Evolutionary conservation across 2,797 vertebrate species (phyloP).

Genomic region (Dipus sagitta): DNA sequence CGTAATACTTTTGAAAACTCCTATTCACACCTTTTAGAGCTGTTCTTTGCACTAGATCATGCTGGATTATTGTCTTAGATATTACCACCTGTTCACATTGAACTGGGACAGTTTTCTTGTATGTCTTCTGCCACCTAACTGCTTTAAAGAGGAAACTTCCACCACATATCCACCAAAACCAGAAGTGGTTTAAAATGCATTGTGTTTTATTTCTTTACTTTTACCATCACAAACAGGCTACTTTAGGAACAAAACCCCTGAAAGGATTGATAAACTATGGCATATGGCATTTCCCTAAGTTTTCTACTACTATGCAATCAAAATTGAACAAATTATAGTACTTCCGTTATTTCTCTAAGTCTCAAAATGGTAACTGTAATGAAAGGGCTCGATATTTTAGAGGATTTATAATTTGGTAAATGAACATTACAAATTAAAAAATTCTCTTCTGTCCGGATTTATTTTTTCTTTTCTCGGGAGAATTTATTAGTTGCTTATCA

Average conservation of each 20-base stretch:
- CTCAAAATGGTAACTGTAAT: slow-evolving; percentile 53
- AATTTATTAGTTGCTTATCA: slow-evolving; percentile 54
- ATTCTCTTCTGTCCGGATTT: slow-evolving; percentile 55
- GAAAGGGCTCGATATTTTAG: slow-evolving; percentile 56
- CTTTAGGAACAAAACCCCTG: neutral
- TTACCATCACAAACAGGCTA: neutral
- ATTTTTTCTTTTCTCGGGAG: neutral
- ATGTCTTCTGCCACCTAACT: slow-evolving; percentile 82
- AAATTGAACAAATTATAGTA: slow-evolving; percentile 32
- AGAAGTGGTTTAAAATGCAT: slow-evolving; percentile 51
- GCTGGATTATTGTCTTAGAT: slow-evolving; percentile 79
- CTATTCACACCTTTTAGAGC: slow-evolving; percentile 85
- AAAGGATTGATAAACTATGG: slow-evolving; percentile 37
- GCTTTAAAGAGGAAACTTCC: slow-evolving; percentile 75
- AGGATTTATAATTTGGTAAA: slow-evolving; percentile 62
- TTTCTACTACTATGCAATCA: neutral
- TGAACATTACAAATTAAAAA: slow-evolving; percentile 73
- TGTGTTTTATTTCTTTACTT: neutral
- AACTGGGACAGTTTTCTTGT: slow-evolving; percentile 73
- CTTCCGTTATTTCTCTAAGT: neutral
- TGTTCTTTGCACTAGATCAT: slow-evolving; percentile 81
- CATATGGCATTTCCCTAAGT: neutral
- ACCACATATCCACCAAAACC: slow-evolving; percentile 83
- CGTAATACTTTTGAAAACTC: slow-evolving; percentile 77
- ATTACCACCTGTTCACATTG: slow-evolving; percentile 78